Evolutionary conservation across 2,113 vertebrate genomes (phyloP), one percentile per base, ranked within the genome.

Genomic region (Pteronura brasiliensis): DNA sequence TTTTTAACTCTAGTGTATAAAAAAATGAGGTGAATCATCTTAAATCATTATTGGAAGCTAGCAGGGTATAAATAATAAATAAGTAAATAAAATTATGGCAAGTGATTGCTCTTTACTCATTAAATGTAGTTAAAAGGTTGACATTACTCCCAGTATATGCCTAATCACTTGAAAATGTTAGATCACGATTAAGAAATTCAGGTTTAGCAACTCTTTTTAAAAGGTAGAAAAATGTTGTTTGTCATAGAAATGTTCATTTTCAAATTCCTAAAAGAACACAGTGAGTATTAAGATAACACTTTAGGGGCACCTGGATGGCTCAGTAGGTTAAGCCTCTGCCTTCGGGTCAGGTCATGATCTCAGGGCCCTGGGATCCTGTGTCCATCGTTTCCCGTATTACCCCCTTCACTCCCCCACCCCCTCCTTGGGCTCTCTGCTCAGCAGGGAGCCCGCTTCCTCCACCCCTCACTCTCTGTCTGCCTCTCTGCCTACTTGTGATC

Each of bases 221-320:
- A 44, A 52, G 36, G 44, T 83, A 9, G 59, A n/a, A 77, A 93
- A 95, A 81, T 92, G 29, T 72, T 90, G 13, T 93, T 61, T 96
- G 42, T 86, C 31, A 59, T 91, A 72, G 31, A 88, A 88, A 82
- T 90, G 17, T 81, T 80, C 18, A 42, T 94, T 92, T 97, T 92
- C 44, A 93, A 88, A 57, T 90, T 90, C 34, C 59, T 92, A 42
- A 79, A 95, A 89, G 61, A 87, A 81, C 47, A 90, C 8, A 63
- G 72, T 94, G 47, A 97, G 89, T 95, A 92, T 34, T 91, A 90
- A 96, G 27, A 81, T 94, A 92, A 29, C 3, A 82, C 89, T 95
- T 93, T 84, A 67, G 52, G 52, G 52, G 17, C 17, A 55, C 52
- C 52, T 18, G 52, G 52, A 17, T 55, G 52, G 52, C 52, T 55